Evolutionary conservation across 2,888 invertebrate genomes (phyloP).

Genomic region (Tiliacea citrago): DNA sequence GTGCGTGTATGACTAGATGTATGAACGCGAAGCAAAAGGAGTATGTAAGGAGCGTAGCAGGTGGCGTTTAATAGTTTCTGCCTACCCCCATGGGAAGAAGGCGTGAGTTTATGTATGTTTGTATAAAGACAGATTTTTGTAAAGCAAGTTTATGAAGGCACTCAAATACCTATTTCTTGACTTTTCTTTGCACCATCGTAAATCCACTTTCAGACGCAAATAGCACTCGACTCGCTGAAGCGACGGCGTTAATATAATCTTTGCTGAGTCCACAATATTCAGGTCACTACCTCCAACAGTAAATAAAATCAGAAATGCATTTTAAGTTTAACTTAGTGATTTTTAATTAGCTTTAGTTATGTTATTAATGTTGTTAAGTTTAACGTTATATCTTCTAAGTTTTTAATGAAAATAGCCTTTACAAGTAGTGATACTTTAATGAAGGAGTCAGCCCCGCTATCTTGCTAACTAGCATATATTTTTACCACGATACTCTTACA

Average conservation of each 20-base stretch:
- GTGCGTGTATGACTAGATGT: no score
- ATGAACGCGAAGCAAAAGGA: no score
- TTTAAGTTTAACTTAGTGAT: slow-evolving; percentile 56
- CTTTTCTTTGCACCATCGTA: slow-evolving; percentile 59
- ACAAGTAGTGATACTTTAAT: background rate
- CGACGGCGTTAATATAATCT: slow-evolving; percentile 77
- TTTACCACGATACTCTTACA: no score
- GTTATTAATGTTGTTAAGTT: slow-evolving; percentile 39
- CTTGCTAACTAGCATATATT: background rate
- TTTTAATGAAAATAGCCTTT: slow-evolving; percentile 38
- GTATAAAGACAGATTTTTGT: slow-evolving; percentile 40
- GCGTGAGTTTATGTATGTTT: no score
- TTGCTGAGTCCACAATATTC: slow-evolving; percentile 70
- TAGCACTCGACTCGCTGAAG: slow-evolving; percentile 70
- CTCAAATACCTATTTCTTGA: slow-evolving; percentile 60
- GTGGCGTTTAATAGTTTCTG: no score
- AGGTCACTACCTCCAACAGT: slow-evolving; percentile 76
- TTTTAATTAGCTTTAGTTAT: slow-evolving; percentile 54
- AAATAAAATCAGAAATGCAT: slow-evolving; percentile 74
- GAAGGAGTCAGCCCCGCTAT: background rate
- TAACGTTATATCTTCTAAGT: slow-evolving; percentile 23
- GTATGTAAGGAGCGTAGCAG: no score
- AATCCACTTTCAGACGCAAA: slow-evolving; percentile 69
- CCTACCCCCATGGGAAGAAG: no score
- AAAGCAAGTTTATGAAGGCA: slow-evolving; percentile 45